Evolutionary conservation across 2,113 vertebrate species (phyloP).

Genomic region (Heteronetta atricapilla): DNA sequence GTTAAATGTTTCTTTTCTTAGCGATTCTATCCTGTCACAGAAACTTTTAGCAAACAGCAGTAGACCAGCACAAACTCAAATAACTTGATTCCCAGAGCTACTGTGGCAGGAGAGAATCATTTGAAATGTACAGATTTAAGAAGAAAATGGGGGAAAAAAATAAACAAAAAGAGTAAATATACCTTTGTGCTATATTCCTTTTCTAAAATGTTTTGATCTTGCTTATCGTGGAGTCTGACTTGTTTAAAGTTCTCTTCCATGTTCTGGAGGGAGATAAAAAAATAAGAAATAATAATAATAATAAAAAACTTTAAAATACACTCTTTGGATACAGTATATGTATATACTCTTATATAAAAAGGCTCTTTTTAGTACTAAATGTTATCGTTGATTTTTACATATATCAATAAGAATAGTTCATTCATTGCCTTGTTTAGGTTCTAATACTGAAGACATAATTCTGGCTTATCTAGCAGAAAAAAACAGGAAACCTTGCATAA

Average conservation of each 20-base stretch:
- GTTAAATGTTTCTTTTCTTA: neutral
- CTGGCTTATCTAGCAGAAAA: neutral
- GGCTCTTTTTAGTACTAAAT: neutral
- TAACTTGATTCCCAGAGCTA: neutral
- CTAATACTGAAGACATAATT: neutral
- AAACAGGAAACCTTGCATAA: neutral
- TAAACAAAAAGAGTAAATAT: neutral
- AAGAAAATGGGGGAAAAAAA: neutral
- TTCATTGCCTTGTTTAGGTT: neutral
- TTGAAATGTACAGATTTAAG: neutral
- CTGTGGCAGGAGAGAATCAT: neutral
- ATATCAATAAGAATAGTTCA: neutral
- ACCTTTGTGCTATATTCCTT: slow-evolving; percentile 78
- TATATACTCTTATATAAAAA: neutral
- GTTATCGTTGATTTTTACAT: neutral
- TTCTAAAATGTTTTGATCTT: slow-evolving; percentile 59
- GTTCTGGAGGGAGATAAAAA: slow-evolving; percentile 64
- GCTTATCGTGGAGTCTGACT: slow-evolving; percentile 63
- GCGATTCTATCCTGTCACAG: neutral
- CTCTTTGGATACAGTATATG: neutral
- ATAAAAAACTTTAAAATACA: neutral
- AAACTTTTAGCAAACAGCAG: neutral
- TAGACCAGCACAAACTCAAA: neutral
- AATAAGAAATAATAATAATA: neutral
- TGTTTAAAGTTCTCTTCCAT: slow-evolving; percentile 72